These are phyloP conservation scores for Psittacara wagleri DNA, from an alignment of 2,113 vertebrate genomes.

Conservation along the genomic window DNA sequence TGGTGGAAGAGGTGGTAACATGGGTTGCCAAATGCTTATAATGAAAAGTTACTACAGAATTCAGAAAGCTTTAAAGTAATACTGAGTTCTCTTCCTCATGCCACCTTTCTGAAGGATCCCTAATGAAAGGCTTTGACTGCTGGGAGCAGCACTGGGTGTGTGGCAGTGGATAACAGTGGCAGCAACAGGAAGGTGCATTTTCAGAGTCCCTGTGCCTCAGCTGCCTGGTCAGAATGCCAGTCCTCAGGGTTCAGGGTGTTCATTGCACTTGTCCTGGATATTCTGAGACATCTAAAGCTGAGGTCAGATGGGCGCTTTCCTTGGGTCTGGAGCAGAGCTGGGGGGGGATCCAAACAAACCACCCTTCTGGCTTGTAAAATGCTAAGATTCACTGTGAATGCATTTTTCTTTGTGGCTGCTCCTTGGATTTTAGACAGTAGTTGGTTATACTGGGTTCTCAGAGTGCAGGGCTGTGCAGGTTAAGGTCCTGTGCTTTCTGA, in stretches of 20 bases:
- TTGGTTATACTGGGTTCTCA: not conserved
- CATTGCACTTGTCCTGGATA: not conserved
- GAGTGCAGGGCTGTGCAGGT: not conserved
- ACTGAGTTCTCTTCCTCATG: not conserved
- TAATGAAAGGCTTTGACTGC: not conserved
- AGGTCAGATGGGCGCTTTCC: not conserved
- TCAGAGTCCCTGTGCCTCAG: fast-evolving
- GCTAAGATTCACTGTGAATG: not conserved
- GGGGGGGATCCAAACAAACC: not conserved
- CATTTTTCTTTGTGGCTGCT: not conserved
- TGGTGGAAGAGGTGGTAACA: not conserved
- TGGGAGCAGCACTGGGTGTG: not conserved
- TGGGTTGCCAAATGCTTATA: not conserved
- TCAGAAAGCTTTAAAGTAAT: not conserved
- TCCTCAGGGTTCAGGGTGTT: not conserved
- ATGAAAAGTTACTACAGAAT: not conserved
- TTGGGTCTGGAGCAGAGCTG: not conserved
- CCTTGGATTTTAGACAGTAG: not conserved
- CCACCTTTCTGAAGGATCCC: not conserved
- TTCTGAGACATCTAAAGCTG: not conserved
- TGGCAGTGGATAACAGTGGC: not conserved
- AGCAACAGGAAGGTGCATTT: not conserved
- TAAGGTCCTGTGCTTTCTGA: not conserved
- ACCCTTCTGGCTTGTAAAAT: not conserved
- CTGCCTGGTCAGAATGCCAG: not conserved